phyloP scores from a whole-genome alignment of 2,888 invertebrate species.

The Ophonus ardosiacus region DNA sequence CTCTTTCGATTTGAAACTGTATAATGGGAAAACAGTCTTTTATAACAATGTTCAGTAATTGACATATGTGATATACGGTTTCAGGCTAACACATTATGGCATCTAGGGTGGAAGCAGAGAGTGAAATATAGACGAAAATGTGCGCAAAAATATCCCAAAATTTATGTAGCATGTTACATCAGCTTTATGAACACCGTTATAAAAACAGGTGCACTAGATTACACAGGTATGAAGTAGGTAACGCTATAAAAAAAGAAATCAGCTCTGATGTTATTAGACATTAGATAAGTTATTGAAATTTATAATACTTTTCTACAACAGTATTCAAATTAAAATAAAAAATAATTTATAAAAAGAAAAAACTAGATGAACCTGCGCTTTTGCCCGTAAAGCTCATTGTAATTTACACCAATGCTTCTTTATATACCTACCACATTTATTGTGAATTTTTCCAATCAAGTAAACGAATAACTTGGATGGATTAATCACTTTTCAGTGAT shows the following conservation, averaged over 20 bases:
- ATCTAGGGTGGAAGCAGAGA: slow-evolving; percentile 26
- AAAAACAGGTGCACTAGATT: slow-evolving; percentile 13
- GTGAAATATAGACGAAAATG: slow-evolving; percentile 36
- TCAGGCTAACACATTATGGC: slow-evolving; percentile 33
- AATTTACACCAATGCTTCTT: too few relatives aligned
- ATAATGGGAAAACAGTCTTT: slow-evolving; percentile 31
- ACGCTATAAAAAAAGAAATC: neutral
- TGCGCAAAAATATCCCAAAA: slow-evolving; percentile 23
- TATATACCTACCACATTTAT: too few relatives aligned
- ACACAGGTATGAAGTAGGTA: neutral
- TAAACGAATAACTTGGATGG: too few relatives aligned
- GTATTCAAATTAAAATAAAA: too few relatives aligned
- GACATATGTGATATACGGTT: slow-evolving; percentile 26
- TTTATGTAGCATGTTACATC: slow-evolving; percentile 30
- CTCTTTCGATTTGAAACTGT: neutral
- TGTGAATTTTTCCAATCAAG: too few relatives aligned
- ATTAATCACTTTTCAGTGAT: too few relatives aligned
- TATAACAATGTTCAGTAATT: slow-evolving; percentile 30
- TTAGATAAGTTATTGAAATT: too few relatives aligned
- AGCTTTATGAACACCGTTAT: slow-evolving; percentile 27
- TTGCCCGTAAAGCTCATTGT: too few relatives aligned
- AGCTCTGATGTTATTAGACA: too few relatives aligned
- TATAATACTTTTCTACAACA: neutral
- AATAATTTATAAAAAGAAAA: too few relatives aligned
- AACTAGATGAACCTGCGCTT: too few relatives aligned